Evolutionary conservation across 2,797 vertebrate species (phyloP).

Genomic region (Micrastur ruficollis): DNA sequence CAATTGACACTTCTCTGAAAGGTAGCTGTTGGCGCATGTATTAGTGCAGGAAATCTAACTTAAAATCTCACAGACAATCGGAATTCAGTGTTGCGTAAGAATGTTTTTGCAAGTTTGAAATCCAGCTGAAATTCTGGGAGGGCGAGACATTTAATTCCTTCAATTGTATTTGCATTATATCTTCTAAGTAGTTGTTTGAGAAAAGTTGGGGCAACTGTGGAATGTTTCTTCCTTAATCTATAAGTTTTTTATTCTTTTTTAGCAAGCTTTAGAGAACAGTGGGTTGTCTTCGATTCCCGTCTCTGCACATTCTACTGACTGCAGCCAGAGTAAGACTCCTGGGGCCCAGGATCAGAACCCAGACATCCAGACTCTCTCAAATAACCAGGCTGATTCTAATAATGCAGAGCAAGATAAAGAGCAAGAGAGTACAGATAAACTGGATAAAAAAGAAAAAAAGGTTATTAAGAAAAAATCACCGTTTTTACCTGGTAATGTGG

Average conservation of each 20-base stretch:
- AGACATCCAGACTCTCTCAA: conserved; percentile 62
- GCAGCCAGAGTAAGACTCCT: conserved; percentile 65
- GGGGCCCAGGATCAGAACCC: conserved; percentile 66
- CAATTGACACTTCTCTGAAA: not conserved
- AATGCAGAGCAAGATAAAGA: conserved; percentile 76
- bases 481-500: conserved; percentile 84
- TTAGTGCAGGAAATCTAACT: not conserved
- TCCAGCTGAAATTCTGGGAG: not conserved
- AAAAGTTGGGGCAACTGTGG: not conserved
- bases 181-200: not conserved
- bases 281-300: conserved; percentile 92
- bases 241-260: conserved; percentile 56
- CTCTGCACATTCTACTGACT: conserved; percentile 80
- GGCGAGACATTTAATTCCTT: not conserved
- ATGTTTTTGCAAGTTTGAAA: not conserved
- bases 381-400: conserved; percentile 58
- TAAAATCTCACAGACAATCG: not conserved
- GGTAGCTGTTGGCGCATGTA: not conserved
- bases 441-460: conserved; percentile 86
- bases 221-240: conserved; percentile 36
- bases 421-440: conserved; percentile 78
- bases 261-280: conserved; percentile 99
- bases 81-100: not conserved
- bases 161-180: not conserved
- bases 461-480: conserved; percentile 90